Base-by-base conservation (phyloP, 2,797 vertebrate genomes). In the Pangasius larnaudii region DNA sequence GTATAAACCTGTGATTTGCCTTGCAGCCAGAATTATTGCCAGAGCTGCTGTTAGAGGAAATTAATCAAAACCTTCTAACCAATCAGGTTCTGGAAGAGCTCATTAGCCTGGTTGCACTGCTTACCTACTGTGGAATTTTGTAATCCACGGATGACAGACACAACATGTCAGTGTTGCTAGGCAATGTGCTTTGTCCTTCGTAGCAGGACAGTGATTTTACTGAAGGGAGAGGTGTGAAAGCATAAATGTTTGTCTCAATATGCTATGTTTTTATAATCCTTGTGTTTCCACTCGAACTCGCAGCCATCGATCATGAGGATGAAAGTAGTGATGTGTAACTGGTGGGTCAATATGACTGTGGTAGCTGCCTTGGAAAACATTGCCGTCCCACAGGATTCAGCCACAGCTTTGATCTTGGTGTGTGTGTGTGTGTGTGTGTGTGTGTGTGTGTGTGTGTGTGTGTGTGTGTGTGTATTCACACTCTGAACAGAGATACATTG, bases 401-500 rank as follows among this genome's bases (percentile, higher is more conserved):
- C 36, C 24, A 27, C 3, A 5, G 58, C 39, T 82, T 82, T 82
- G 59, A 82, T 65, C 39, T 63, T n/a, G 13, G 10, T 33, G 49
- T 53, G n/a, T 51, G 74, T n/a, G 78, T 14, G 58, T 61, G 6
- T 63, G 59, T 42, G 78, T 14, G 58, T 61, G 6, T 63, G 59
- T 42, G 78, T 14, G 58, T 61, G 6, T 63, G 59, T 42, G 10
- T 33, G 49, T 53, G n/a, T 51, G 74, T n/a, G 10, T 33, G 49
- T 53, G n/a, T 51, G 74, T n/a, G 78, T 14, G 58, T 61, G 6
- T 63, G 59, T 42, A 24, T 79, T 81, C 79, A 81, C 24, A n/a
- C 39, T 18, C 24, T 3, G 79, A 67, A 88, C 82, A 87, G 84
- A 85, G 71, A 83, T 89, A 49, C 77, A 36, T 86, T 77, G 85